phyloP scores from a whole-genome alignment of 2,113 vertebrate species.

The Pseudopipra pipra region DNA sequence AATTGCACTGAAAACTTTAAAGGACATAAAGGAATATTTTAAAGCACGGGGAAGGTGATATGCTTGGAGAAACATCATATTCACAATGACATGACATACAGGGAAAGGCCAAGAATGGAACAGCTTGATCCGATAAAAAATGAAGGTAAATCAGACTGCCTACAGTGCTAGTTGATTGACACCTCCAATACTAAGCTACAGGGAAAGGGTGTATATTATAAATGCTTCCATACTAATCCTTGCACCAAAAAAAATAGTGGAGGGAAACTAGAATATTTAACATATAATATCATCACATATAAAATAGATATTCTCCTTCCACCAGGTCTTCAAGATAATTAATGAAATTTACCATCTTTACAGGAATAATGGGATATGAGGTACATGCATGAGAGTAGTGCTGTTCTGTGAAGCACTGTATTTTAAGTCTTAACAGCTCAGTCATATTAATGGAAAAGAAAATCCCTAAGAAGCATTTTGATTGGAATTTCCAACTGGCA shows the following conservation, averaged over 20 bases:
- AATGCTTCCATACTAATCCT: not conserved
- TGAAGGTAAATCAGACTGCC: not conserved
- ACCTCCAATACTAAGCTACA: not conserved
- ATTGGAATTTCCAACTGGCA: not conserved
- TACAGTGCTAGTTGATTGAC: not conserved
- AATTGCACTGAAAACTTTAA: not conserved
- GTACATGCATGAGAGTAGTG: rapidly evolving
- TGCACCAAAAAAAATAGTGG: not conserved
- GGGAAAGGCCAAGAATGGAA: not conserved
- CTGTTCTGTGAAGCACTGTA: not conserved
- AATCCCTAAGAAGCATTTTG: not conserved
- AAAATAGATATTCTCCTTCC: not conserved
- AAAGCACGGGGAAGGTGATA: not conserved
- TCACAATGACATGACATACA: not conserved
- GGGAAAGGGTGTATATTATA: not conserved
- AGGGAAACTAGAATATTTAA: not conserved
- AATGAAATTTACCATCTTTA: not conserved
- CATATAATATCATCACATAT: not conserved
- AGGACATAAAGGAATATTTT: not conserved
- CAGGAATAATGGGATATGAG: not conserved
- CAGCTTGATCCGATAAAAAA: not conserved
- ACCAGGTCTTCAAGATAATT: not conserved
- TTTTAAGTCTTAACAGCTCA: not conserved
- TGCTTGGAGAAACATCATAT: not conserved
- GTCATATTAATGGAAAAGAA: not conserved